Evolutionary conservation across 2,113 vertebrate species (phyloP), one percentile per base, ranked within the genome.

Genomic region (Hemibates koningsi): DNA sequence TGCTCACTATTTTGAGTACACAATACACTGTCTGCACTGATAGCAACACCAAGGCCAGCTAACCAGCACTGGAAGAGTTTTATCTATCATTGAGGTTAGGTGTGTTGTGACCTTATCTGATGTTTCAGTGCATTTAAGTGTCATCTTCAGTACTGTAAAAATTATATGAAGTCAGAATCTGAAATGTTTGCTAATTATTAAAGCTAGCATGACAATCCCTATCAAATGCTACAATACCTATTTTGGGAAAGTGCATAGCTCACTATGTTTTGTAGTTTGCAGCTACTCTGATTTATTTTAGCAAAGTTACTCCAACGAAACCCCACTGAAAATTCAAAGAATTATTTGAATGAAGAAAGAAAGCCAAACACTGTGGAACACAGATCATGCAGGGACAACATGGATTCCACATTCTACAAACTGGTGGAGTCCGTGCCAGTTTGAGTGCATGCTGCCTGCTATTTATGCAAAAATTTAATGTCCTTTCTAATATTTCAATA

Each of bases 361-460:
- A 76, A 76, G 24, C 9, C 41, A 14, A 76, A 5, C 0, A 29
- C 21, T 45, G 4, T 27, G 14, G 41, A 73, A 27, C 21, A 48
- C 6, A 17, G 24, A 29, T 76, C 68, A 29, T 29, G 68, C 68
- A 48, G 68, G 9, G 68, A 76, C 43, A 76, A 76, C 24, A 45
- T 45, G 38, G 13, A 45, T 17, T 24, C 7, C 13, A 27, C 8
- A 27, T 73, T 73, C 0, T 21, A 45, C 68, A 11, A 48, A 76
- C 41, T 29, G 5, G 21, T 76, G 14, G 14, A 76, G 24, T 73
- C 41, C 3, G 2, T 48, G 24, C 21, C 24, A 76, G 14, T 48
- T 48, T 48, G 21, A 76, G 0, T 29, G 24, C 14, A 48, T 29
- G 24, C 24, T 48, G 0, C 24, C 24, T 73, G 14, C 0, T 27